Base-by-base conservation (phyloP, 30 jellyfish, hydroid and myxozoan genomes). In the Cassiopea andromeda region DNA sequence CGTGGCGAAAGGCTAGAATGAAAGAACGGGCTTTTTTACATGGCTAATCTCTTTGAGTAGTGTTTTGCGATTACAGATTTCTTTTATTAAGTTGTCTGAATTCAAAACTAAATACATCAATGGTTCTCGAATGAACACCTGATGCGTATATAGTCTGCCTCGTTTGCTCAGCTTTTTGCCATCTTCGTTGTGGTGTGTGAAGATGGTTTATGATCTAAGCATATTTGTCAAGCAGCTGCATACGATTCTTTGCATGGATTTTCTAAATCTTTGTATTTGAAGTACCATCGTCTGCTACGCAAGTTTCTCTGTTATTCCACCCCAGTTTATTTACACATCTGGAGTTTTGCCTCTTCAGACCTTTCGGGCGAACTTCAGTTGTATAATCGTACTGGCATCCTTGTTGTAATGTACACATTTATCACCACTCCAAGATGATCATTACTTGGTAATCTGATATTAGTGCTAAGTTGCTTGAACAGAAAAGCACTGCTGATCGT, bases 161-260 rank as follows among this genome's bases (percentile, higher is more conserved):
- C 5, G 64, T 61, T 61, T 17, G 14, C 43, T 27, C 73, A 61
- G 43, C 73, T 61, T 61, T 61, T 44, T 75, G 44, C 7, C 19
- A 46, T 44, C 44, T 46, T 43, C 69, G n/a, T 44, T 80, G 1
- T 43, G 78, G 88, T 59, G 61, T 80, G 67, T 60, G 61, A 80
- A 57, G 61, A 72, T 18, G 88, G 88, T 72, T 80, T 60, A 57
- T 18, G 78, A 59, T 80, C 88, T 78, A 60, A 27, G 66, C 72
- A 81, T 44, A 15, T 67, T n/a, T 54, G 82, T 49, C 48, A 38
- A 18, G 27, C 90, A 47, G 82, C 80, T 70, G 90, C 82, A 10
- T 49, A 45, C 18, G 50, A 77, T 17, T 77, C 74, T 46, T 77
- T 48, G 86, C 4, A 48, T 38, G 75, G 86, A 77, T 77, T 77